A percentile compares a stretch with the other conserved stretches of the same genome.
phyloP scores from a whole-genome alignment of 2,888 invertebrate species.

The Resseliella maxima region DNA sequence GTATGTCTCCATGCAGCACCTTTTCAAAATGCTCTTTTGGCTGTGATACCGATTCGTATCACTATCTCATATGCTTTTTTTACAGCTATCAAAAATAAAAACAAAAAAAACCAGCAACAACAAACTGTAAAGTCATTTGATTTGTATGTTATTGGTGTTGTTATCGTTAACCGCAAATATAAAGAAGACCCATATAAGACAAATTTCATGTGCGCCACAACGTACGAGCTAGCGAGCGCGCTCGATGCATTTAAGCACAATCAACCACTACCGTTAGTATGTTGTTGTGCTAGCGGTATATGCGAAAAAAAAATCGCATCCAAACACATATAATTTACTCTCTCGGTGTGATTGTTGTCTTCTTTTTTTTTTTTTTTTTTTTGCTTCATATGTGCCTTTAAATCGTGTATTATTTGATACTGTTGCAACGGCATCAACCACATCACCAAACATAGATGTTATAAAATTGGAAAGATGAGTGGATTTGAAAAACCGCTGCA shows the following conservation, averaged over 20 bases:
- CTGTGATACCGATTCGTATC: conserved; percentile 10
- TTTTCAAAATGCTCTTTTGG: background rate
- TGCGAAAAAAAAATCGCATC: conserved; percentile 31
- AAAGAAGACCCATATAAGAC: conserved; percentile 51
- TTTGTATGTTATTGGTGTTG: conserved; percentile 32
- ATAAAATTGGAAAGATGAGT: background rate
- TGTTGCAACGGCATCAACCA: conserved; percentile 29
- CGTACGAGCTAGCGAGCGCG: background rate
- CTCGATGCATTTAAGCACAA: conserved; percentile 16
- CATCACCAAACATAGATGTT: background rate
- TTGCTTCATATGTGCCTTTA: background rate
- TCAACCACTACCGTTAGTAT: conserved; percentile 48
- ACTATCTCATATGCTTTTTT: background rate
- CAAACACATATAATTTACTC: conserved; percentile 43
- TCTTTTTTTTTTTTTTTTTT: background rate
- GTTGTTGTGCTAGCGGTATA: conserved; percentile 53
- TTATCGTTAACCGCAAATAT: conserved; percentile 51
- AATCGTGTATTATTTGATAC: background rate
- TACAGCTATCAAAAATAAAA: conserved; percentile 8
- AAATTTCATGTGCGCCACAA: conserved; percentile 10
- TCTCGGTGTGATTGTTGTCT: background rate
- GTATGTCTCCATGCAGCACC: background rate
- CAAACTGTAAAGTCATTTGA: conserved; percentile 20
- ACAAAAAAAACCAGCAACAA: background rate
- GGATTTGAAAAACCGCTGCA: background rate